Percentiles rank a stretch among this genome's conserved stretches.
Evolutionary conservation across 2,113 vertebrate genomes (phyloP).

Genomic region (Cygnus atratus): DNA sequence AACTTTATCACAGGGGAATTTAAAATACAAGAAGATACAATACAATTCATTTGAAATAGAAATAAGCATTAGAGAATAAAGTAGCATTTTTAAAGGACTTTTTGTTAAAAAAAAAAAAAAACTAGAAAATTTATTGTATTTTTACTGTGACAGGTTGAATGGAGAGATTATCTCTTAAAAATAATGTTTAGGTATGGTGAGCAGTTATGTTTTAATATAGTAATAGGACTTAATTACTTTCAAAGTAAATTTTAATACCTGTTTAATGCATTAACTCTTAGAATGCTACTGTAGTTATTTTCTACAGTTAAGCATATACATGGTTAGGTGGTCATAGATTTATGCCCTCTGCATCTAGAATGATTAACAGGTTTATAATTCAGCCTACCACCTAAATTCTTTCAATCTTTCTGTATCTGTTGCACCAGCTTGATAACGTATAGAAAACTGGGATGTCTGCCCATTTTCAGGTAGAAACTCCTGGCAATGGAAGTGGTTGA

Average conservation of each 20-base stretch:
- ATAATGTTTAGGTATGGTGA: background rate
- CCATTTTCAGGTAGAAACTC: conserved; percentile 18
- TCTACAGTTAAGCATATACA: background rate
- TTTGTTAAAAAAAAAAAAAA: background rate
- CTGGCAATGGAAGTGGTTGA: background rate
- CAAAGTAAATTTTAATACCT: background rate
- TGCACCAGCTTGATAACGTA: conserved; percentile 20
- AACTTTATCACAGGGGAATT: background rate
- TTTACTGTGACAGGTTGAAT: background rate
- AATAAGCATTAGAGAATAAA: background rate
- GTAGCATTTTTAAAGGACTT: background rate
- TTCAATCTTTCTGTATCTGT: conserved; percentile 26
- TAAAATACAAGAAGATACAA: background rate
- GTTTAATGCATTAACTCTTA: background rate
- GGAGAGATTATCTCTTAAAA: background rate
- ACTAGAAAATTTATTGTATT: background rate
- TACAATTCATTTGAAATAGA: background rate
- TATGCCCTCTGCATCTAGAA: background rate
- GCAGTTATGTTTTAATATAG: background rate
- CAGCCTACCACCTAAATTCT: background rate
- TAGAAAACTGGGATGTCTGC: conserved; percentile 38
- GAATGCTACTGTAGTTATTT: background rate
- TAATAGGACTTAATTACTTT: background rate
- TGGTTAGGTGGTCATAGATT: background rate
- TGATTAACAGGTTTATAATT: background rate